Evolutionary conservation across 2,113 vertebrate species (phyloP).

Genomic region (Falco punctatus): DNA sequence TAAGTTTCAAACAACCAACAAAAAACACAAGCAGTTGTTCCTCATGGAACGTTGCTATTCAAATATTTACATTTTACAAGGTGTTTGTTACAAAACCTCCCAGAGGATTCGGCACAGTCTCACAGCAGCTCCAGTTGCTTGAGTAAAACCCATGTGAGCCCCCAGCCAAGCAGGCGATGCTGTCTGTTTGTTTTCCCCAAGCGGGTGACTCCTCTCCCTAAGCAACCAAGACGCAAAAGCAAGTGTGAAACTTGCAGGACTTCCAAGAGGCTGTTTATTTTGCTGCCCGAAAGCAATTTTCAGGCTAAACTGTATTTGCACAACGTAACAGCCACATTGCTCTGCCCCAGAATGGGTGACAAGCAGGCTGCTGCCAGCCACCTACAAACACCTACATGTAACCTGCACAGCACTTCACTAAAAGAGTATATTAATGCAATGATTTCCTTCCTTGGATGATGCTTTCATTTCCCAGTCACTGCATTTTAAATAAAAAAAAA

Average conservation of each 20-base stretch:
- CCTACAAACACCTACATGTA: neutral
- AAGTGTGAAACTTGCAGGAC: neutral
- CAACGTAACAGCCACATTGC: rapidly evolving
- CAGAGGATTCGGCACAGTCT: neutral
- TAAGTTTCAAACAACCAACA: neutral
- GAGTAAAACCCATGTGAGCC: rapidly evolving
- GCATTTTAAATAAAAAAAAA: neutral
- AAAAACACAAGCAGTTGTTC: neutral
- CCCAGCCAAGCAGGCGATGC: neutral
- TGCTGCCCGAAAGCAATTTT: neutral
- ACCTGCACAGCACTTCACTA: neutral
- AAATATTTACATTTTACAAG: constrained; percentile 44
- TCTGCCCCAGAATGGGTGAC: neutral
- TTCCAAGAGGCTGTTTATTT: neutral
- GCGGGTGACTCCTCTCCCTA: neutral
- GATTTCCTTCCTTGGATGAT: neutral
- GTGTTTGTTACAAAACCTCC: constrained; percentile 7
- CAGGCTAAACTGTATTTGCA: neutral
- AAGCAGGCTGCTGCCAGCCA: neutral
- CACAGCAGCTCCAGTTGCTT: neutral
- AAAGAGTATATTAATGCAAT: neutral
- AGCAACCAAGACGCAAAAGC: neutral
- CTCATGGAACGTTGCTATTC: neutral
- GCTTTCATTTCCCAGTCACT: neutral
- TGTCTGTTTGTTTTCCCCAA: neutral